A percentile compares a stretch with the other conserved stretches of the same genome.
Conservation (phyloP, 2,888 invertebrate genomes). For the Drosophila limbata region DNA sequence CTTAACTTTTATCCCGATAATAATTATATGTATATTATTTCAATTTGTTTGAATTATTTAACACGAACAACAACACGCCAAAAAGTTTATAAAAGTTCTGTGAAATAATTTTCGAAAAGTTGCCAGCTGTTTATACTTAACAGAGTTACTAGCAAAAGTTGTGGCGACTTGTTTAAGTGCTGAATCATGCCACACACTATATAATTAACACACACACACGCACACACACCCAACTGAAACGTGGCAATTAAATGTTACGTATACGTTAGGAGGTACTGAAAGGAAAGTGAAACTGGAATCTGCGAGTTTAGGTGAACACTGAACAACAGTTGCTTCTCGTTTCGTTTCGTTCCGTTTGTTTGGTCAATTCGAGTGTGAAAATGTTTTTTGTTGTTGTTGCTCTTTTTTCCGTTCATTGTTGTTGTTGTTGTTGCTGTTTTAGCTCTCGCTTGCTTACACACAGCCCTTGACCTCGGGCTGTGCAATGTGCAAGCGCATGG, state of each 20-base stretch:
- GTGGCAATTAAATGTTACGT: slow-evolving; percentile 68
- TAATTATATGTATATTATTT: too few relatives aligned
- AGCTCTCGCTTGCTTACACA: slow-evolving; percentile 55
- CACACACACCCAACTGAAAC: slow-evolving; percentile 29
- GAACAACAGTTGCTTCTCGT: slow-evolving; percentile 22
- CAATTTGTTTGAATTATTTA: too few relatives aligned
- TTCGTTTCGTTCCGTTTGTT: slow-evolving; percentile 57
- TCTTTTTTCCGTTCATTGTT: slow-evolving; percentile 40
- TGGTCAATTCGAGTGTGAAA: slow-evolving; percentile 81
- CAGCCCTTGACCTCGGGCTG: slow-evolving; percentile 69
- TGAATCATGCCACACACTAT: slow-evolving; percentile 53
- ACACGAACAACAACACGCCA: too few relatives aligned
- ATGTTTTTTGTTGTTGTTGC: slow-evolving; percentile 51
- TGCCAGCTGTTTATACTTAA: slow-evolving; percentile 44
- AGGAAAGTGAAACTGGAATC: slow-evolving; percentile 24
- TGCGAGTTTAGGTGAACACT: slow-evolving; percentile 22
- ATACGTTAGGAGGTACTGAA: slow-evolving; percentile 51
- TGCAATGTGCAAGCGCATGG: slow-evolving; percentile 71
- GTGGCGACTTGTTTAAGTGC: slow-evolving; percentile 55
- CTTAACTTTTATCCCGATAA: too few relatives aligned
- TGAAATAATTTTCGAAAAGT: slow-evolving; percentile 32
- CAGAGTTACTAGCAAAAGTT: slow-evolving; percentile 36
- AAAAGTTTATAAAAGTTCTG: slow-evolving; percentile 31
- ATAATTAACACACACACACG: slow-evolving; percentile 47
- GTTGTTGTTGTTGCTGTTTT: slow-evolving; percentile 30